Base-by-base conservation (phyloP, 2,113 vertebrate genomes). In the Stictonetta naevosa region DNA sequence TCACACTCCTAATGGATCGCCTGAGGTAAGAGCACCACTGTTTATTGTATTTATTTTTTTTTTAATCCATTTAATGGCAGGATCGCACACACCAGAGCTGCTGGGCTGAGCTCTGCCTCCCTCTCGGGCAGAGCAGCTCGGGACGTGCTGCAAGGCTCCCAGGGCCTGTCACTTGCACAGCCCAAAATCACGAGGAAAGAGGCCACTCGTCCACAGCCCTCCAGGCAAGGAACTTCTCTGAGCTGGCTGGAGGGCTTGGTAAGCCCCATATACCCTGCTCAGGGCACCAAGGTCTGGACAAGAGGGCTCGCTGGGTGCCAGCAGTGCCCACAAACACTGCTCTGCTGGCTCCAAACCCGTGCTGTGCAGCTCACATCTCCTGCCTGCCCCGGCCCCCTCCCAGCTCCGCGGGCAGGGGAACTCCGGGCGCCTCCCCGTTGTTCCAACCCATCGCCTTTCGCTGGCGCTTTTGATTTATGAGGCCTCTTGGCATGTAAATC, bases 1-100 rank as follows among this genome's bases (percentile, higher is more conserved):
- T 92, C 96, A 92, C 88, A 42, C 62, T 91, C 88, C 74, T 96
- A 96, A 96, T 94, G 91, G 93, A 90, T 84, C 82, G 96, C 96
- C 95, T 5, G 95, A 93, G 93, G 96, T 66, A 91, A 94, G 55
- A 96, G 91, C 88, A 93, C 63, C 74, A 59, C 93, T 91, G 80
- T 84, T 96, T 94, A 79, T 93, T 95, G 81, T 83, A 79, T 94
- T 94, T 1, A 12, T 50, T 50, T 23, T 81, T 52, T 86, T 73
- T 75, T 93, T 86, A 92, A 91, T 83, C 88, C 67, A 7, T 50
- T 92, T 87, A 89, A 84, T 25, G 88, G 86, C 66, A 19, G 4
- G 3, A 73, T 42, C 86, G 38, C 73, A n/a, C 2, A 36, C 89
- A 87, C 86, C 40, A 69, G 77, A 55, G 86, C 93, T 77, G 72